phyloP scores from a whole-genome alignment of 2,113 vertebrate genomes.

The Tachysurus vachellii region DNA sequence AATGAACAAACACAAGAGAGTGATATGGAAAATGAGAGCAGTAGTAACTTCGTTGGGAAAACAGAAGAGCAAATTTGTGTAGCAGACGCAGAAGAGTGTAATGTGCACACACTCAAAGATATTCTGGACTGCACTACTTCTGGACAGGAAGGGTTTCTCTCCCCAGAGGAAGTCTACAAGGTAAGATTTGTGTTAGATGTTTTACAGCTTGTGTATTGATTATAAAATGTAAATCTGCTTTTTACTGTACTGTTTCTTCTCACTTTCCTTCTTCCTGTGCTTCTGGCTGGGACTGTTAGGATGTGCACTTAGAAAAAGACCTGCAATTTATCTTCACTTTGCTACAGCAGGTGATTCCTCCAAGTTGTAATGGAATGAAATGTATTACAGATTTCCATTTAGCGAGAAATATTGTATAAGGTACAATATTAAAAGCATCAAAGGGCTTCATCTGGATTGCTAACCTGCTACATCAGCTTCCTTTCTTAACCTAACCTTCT shows the following conservation, averaged over 20 bases:
- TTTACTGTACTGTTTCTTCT: background rate
- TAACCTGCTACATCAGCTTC: background rate
- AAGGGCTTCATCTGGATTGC: background rate
- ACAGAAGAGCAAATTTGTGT: background rate
- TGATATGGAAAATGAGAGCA: constrained; percentile 7
- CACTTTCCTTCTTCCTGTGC: constrained; percentile 39
- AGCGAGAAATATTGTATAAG: background rate
- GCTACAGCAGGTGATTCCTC: constrained; percentile 62
- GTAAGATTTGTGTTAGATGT: constrained; percentile 55
- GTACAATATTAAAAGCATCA: background rate
- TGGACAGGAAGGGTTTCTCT: constrained; percentile 53
- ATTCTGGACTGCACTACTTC: constrained; percentile 20
- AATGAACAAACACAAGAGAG: background rate
- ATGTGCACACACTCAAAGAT: background rate
- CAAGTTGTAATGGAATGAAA: background rate
- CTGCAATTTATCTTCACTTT: constrained; percentile 57
- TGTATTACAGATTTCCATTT: background rate
- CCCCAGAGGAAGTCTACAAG: constrained; percentile 64
- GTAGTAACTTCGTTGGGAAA: background rate
- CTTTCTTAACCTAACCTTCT: background rate
- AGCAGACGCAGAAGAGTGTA: constrained; percentile 4
- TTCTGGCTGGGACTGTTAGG: constrained; percentile 52
- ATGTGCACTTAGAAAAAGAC: constrained; percentile 56
- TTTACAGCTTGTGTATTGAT: background rate
- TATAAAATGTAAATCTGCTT: background rate